Evolutionary conservation across 2,797 vertebrate species (phyloP), one percentile per base, ranked within the genome.

Genomic region (Falco peregrinus): DNA sequence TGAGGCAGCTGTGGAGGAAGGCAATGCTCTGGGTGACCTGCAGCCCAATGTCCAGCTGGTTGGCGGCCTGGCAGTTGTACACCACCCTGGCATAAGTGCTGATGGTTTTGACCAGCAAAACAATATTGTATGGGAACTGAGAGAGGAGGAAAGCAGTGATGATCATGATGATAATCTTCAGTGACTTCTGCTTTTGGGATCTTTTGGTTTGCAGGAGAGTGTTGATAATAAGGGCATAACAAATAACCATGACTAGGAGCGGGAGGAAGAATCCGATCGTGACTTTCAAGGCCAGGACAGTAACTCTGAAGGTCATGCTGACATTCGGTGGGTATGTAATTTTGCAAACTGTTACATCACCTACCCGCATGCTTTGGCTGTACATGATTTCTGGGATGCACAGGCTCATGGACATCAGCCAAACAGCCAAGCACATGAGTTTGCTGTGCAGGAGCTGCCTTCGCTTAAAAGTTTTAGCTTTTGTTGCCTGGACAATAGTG

Each of bases 1-100:
- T 99, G 65, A 99, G 97, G 96, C 99, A 99, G 85, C 99, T 98
- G 74, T 99, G 99, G 21, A 98, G 98, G 78, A 98, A 99, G 11
- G 99, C 99, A 0, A 99, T 92, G 83, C 97, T 98, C 95, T 98
- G 99, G 26, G 98, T 98, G 37, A 99, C 89, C 97, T 99, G 98
- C 81, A 98, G 97, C 4, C 97, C 98, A 0, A 99, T 90, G 75
- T 99, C 98, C 6, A 99, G 96, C 19, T 9, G 25, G 25, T 54
- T 85, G 2, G 94, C 64, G 16, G 73, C 41, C 8, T 86, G 2
- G 22, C 99, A 99, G 6, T 95, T 90, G 16, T 96, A 98, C 28
- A 97, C 97, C 24, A 50, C 78, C 3, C 87, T 39, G 0, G 97
- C 93, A 8, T 97, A 97, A 6, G 98, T 98, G 48, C 98, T 96